phyloP scores from a whole-genome alignment of 2,113 vertebrate species.

The Tragelaphus scriptus region DNA sequence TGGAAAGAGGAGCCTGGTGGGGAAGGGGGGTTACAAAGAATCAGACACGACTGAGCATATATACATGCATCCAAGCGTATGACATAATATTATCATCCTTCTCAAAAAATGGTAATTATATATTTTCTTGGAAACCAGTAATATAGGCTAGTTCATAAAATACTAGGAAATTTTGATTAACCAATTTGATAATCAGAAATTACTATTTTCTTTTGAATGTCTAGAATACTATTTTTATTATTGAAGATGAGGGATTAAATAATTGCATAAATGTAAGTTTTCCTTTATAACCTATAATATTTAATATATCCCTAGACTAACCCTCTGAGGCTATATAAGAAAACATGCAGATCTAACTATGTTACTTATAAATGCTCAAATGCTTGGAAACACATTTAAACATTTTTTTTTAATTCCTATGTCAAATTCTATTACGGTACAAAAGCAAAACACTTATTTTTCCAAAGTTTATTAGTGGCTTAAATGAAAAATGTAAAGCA shows the following conservation, averaged over 20 bases:
- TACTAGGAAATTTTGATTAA: neutral
- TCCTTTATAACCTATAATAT: neutral
- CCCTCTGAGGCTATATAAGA: neutral
- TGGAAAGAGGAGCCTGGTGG: neutral
- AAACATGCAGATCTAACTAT: neutral
- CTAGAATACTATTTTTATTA: neutral
- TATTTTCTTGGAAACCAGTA: neutral
- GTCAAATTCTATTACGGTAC: conserved; percentile 6
- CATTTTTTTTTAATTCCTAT: neutral
- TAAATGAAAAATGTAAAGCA: conserved; percentile 72
- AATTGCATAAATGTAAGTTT: neutral
- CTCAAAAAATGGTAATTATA: neutral
- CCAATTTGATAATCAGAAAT: neutral
- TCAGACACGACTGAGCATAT: neutral
- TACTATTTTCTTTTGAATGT: neutral
- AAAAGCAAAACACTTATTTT: conserved; percentile 60
- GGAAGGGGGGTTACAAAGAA: neutral
- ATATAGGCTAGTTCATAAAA: neutral
- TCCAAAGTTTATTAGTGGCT: conserved; percentile 47
- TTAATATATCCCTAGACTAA: neutral
- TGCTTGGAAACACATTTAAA: conserved; percentile 31
- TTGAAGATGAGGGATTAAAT: neutral
- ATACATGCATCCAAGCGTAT: neutral
- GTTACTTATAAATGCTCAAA: conserved; percentile 8
- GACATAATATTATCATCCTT: neutral